Percentiles rank a stretch among this genome's conserved stretches.
phyloP scores from a whole-genome alignment of 37 sponge, comb jelly and placozoan genomes.

The Geodia barretti region DNA sequence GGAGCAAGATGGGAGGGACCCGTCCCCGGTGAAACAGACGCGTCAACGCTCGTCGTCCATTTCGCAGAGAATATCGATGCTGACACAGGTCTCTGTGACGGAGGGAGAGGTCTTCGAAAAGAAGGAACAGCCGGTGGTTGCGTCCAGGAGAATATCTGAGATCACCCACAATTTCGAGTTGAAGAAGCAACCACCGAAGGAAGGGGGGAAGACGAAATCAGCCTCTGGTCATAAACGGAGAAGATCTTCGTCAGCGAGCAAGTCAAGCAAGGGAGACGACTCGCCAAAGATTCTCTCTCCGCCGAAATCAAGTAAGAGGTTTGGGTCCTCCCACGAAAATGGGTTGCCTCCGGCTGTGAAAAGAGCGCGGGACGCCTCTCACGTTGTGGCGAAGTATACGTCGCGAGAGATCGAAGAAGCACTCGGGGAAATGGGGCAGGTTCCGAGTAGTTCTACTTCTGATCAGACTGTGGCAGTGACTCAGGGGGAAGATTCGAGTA shows the following conservation, averaged over 20 bases:
- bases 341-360: neutral
- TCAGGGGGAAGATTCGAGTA: too few species aligned
- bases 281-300: neutral
- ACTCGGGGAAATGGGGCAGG: too few species aligned
- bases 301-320: neutral
- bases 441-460: too few species aligned
- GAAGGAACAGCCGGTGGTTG: constrained; percentile 31
- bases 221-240: neutral
- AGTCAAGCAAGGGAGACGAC: neutral
- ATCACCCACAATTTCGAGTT: neutral
- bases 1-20: neutral
- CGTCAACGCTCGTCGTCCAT: neutral
- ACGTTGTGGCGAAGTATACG: neutral
- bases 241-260: neutral
- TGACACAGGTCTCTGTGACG: neutral
- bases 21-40: neutral
- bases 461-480: too few species aligned
- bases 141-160: neutral
- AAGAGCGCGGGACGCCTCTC: neutral
- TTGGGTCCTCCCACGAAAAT: neutral
- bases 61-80: neutral
- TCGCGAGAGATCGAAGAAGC: neutral
- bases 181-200: neutral
- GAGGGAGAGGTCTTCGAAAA: constrained; percentile 20
- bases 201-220: neutral